A percentile compares a stretch with the other conserved stretches of the same genome.
Conservation (phyloP, 2,113 vertebrate genomes). For the Tiliqua scincoides region DNA sequence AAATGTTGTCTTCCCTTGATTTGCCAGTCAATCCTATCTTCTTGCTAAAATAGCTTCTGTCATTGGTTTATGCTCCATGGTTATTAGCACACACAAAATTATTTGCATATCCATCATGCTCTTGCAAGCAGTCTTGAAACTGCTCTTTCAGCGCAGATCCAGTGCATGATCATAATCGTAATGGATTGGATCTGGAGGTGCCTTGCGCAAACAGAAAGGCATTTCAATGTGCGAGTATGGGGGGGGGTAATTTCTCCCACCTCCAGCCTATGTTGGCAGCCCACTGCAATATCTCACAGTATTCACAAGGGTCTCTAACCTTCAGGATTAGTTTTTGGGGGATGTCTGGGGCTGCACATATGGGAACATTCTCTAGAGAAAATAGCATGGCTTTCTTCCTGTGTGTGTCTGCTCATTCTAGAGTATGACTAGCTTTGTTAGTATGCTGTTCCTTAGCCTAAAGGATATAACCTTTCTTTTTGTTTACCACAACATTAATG, state of each 20-base stretch:
- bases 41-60: neutral
- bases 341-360: neutral
- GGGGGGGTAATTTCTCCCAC: no score
- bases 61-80: neutral
- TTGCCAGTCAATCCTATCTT: neutral
- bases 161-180: no score
- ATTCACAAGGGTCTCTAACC: no score
- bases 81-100: neutral
- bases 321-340: no score
- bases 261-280: no score
- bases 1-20: neutral
- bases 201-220: no score
- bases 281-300: no score
- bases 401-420: neutral
- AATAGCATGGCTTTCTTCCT: neutral
- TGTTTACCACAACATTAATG: neutral
- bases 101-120: neutral
- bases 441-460: neutral
- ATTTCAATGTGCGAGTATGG: no score
- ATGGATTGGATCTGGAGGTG: no score
- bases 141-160: no score
- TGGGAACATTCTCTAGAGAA: neutral
- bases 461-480: neutral
- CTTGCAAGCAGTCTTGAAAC: neutral
- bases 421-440: neutral